Evolutionary conservation across 2,888 invertebrate genomes (phyloP), one percentile per base, ranked within the genome.

Genomic region (Nezara viridula): DNA sequence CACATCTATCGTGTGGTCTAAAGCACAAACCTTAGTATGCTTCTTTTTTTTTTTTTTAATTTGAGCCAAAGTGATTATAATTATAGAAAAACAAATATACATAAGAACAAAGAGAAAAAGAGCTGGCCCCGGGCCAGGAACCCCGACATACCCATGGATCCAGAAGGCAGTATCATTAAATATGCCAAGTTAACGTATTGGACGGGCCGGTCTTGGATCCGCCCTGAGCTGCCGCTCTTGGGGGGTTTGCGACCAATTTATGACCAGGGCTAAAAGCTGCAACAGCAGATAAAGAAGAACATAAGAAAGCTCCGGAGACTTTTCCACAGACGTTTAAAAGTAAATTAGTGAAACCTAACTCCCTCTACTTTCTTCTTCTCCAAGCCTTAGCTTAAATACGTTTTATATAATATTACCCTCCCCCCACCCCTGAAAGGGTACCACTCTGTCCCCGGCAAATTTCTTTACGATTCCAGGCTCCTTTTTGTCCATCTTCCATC

Each of bases 261-360:
- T 44, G 81, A n/a, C 24, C 24, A 14, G n/a, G 16, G 81, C 81
- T 81, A 81, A 81, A 81, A 44, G 81, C 81, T 81, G 40, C 44
- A 81, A 47, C 81, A 81, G 81, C 81, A 81, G 81, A 81, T 81
- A 81, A 81, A 81, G 81, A 47, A 47, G 44, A n/a, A 47, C 81
- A 81, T 81, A 81, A 81, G 81, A 81, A 44, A 81, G 81, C 81
- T 47, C 81, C 14, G 44, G 19, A n/a, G 81, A 81, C 81, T 77
- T 77, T 77, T 77, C 77, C 77, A 44, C 40, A 37, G 40, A 77
- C 77, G 44, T 81, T 81, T 81, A 81, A 81, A 81, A 81, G 81
- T 81, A 81, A 81, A 81, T 81, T 81, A 81, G 81, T 47, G 81
- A 47, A 81, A 81, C 81, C 44, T 81, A 81, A 81, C 81, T 40